Evolutionary conservation across 2,888 invertebrate genomes (phyloP), one percentile per base, ranked within the genome.

Genomic region (Antheraea yamamai): DNA sequence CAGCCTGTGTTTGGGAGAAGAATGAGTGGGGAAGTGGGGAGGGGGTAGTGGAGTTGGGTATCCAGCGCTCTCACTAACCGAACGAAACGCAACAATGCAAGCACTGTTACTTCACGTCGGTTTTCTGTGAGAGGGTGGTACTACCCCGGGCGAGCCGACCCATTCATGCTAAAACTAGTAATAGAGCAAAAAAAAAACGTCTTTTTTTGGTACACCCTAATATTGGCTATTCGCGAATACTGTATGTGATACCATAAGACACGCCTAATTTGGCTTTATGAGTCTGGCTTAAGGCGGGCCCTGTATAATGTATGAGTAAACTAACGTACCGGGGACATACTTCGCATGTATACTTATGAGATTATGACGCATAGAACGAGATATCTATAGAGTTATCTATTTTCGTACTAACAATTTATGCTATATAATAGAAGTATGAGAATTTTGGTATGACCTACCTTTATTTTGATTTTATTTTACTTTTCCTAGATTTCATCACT

Each of bases 221-320:
- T 72, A 30, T n/a, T 74, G 18, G 1, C 47, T 64, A 58, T 35
- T 20, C 47, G n/a, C 16, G 8, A 16, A 12, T 30, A 16, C 78
- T 66, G 81, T 89, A 73, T 83, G 83, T 84, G 78, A 58, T 76
- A n/a, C 26, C 68, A 52, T 78, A 85, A 85, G 87, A 87, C 85
- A 85, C 83, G 88, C 86, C 91, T 91, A 91, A 91, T 91, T 91
- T 90, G 90, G 90, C 88, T 91, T 91, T 91, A 91, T 87, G 91
- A 88, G 88, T 82, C 83, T 82, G 87, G 86, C 88, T 82, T 80
- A 82, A 80, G 89, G 85, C 84, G 79, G 80, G 83, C 82, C 85
- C 73, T 80, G 80, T 82, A 83, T 85, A 84, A 88, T 85, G 84
- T 86, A 88, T 82, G 89, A 82, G 86, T 81, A 83, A 84, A 86